Evolutionary conservation across 2,888 invertebrate species (phyloP), one percentile per base, ranked within the genome.

Genomic region (Troglohyphantes excavatus): DNA sequence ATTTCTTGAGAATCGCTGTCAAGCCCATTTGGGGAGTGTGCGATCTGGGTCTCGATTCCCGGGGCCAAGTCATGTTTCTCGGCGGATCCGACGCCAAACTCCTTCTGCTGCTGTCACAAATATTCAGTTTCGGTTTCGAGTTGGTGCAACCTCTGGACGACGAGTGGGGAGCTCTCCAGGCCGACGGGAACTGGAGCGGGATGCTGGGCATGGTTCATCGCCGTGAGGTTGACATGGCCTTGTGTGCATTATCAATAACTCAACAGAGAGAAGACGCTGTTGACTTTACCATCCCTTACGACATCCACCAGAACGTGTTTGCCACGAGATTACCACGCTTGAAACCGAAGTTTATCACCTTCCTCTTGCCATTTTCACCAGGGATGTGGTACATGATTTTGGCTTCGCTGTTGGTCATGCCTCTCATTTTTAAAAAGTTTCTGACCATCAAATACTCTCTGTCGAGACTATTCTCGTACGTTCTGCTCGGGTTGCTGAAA

Each of bases 101-200:
- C 11, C n/a, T 82, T 7, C 2, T 33, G 1, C 23, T 61, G 5
- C 17, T 82, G 27, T 21, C 70, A 1, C 7, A 59, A 0, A n/a
- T 29, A 13, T 59, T 82, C n/a, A n/a, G 59, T 0, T 70, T 82
- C 53, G 2, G 27, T 13, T 72, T 61, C 61, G 33, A 68, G 13
- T n/a, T 82, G 3, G n/a, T 70, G 2, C 23, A n/a, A 2, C 33
- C 82, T n/a, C 13, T 21, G 11, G 82, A 70, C 33, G 39, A n/a
- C n/a, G n/a, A 61, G 1, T 82, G 82, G 70, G 82, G 82, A 0
- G 27, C 0, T 0, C n/a, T 19, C 1, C 0, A 0, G 2, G 9
- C 0, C 0, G 26, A n/a, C 21, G 82, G 70, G 5, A 82, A 46
- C n/a, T 82, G 70, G 70, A 70, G 33, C 2, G 82, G 70, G 7